Conservation (phyloP, 2,797 vertebrate genomes). For the Tapirus indicus region DNA sequence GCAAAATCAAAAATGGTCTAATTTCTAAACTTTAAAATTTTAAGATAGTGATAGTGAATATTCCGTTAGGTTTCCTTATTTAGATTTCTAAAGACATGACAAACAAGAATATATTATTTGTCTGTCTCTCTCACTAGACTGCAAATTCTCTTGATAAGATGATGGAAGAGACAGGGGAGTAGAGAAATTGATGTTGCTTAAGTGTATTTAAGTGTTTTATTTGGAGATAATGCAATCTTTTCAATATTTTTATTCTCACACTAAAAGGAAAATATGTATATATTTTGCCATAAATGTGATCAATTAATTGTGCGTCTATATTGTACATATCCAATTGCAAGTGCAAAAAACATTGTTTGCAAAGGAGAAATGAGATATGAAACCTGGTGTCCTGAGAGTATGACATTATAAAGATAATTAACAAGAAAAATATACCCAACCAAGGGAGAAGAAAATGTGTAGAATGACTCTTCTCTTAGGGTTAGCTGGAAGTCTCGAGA, state of each 20-base stretch:
- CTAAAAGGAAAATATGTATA: background rate
- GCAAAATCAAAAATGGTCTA: background rate
- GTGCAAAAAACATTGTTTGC: background rate
- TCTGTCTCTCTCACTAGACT: background rate
- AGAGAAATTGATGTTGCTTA: background rate
- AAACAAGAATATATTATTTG: background rate
- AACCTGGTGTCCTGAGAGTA: background rate
- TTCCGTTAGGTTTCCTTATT: background rate
- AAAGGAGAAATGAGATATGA: constrained; percentile 41
- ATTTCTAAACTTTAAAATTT: constrained; percentile 25
- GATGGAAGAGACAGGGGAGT: background rate
- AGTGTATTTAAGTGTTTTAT: background rate
- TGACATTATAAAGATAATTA: constrained; percentile 51
- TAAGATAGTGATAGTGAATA: background rate
- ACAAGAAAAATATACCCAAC: background rate
- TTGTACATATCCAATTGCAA: background rate
- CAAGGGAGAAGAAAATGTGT: background rate
- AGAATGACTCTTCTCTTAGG: background rate
- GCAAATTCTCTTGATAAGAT: background rate
- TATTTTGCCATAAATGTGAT: background rate
- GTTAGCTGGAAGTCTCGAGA: background rate
- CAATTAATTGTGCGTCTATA: constrained; percentile 12
- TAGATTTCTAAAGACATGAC: background rate
- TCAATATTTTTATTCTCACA: constrained; percentile 11
- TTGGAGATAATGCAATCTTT: background rate